Base-by-base conservation (phyloP, 2,113 vertebrate species). In the Pedionomus torquatus region DNA sequence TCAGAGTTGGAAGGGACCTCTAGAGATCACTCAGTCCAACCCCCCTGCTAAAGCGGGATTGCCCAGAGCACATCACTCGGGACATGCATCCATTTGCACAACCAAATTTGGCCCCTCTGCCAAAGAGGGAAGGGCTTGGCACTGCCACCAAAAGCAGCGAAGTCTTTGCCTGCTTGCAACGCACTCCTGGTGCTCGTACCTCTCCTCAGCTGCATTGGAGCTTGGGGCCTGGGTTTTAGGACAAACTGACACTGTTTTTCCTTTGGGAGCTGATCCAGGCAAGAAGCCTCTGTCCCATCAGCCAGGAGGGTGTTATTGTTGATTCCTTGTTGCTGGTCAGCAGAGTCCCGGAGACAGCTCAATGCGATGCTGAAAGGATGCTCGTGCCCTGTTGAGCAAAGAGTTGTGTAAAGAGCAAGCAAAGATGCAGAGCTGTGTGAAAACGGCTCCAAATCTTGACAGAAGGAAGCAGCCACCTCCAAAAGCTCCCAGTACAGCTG, bases 291-390 rank as follows among this genome's bases (percentile, higher is more conserved):
- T 39, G 94, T 89, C 24, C 95, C 93, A 48, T 97, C 97, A 39
- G 91, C 68, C 65, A 93, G 86, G 35, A 96, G 86, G 31, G 82
- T 74, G 57, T 96, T 96, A 12, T 94, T 90, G 91, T 95, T 93
- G 61, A 93, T 96, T 83, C 90, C 96, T 55, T 94, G 94, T 13
- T 92, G 85, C 43, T 97, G 95, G 33, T 97, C 97, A 60, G 93
- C 58, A 16, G 96, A 92, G 31, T 97, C 97, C 71, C 89, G 95
- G 55, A 98, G 81, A 48, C 92, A 97, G 94, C 87, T 97, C 78
- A 98, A 30, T 11, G 97, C 89, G 0, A 99, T 98, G 90, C 98
- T 98, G 94, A 98, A 98, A 23, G 98, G 98, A 78, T 97, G 86
- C 80, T 99, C 98, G 0, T 99, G 98, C 26, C 98, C 98, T 99